phyloP scores from a whole-genome alignment of 2,113 vertebrate genomes.

The Neomonachus schauinslandi region DNA sequence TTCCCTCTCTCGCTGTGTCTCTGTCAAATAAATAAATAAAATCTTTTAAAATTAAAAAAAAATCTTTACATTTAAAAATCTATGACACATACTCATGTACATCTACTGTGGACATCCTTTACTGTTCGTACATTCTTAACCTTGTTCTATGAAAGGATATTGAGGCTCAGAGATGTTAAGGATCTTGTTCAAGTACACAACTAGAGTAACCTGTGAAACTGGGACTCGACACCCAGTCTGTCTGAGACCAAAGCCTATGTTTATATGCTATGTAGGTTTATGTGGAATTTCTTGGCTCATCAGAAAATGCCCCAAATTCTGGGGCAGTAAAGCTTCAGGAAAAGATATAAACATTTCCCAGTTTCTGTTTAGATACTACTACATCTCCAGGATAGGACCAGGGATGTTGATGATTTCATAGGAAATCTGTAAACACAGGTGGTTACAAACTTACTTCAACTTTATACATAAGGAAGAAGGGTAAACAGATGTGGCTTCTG shows the following conservation, averaged over 20 bases:
- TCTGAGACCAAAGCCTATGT: neutral
- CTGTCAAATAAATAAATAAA: too few species aligned
- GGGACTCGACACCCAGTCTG: neutral
- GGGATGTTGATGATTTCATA: neutral
- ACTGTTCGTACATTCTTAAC: neutral
- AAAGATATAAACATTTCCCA: neutral
- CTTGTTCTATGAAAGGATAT: neutral
- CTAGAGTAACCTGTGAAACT: neutral
- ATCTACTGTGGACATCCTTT: neutral
- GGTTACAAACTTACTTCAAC: neutral
- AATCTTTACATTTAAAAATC: neutral
- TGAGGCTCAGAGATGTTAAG: neutral
- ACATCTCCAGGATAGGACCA: neutral
- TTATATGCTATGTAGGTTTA: neutral
- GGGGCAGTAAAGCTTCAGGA: neutral
- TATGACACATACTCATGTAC: neutral
- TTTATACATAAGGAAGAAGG: neutral
- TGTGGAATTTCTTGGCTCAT: neutral
- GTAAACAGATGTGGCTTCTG: neutral
- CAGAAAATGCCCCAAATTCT: neutral
- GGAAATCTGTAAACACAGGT: neutral
- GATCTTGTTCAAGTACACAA: neutral
- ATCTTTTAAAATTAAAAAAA: neutral
- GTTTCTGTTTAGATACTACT: constrained; percentile 18
- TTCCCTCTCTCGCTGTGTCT: too few species aligned